Base-by-base conservation (phyloP, 1,140 invertebrate genomes). In the Lanistes nyassanus region DNA sequence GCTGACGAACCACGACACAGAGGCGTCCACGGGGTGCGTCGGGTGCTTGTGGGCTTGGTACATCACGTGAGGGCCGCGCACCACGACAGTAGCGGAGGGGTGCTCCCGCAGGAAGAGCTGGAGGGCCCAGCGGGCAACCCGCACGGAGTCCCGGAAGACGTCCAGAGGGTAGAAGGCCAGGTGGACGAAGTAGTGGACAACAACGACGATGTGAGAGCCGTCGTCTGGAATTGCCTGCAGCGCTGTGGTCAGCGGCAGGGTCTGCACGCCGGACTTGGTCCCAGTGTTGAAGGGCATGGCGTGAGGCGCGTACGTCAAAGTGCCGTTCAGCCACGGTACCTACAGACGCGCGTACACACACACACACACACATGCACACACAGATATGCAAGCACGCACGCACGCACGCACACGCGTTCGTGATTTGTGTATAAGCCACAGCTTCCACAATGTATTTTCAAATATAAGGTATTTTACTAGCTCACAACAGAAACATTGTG, bases 151-250 rank as follows among this genome's bases (percentile, higher is more conserved):
- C 53, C 70, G 34, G 70, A 72, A 62, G 19, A 29, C 21, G 36
- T 19, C n/a, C 4, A 72, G 16, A 3, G 70, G 70, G 36, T 60
- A 72, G 56, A 62, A 72, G 36, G 19, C 34, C n/a, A 72, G 36
- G 70, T 72, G 70, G 21, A 72, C 26, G 51, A 37, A 72, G 70
- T 62, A 72, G 56, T 72, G 70, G 29, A 72, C 31, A 16, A 72
- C 34, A 36, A 72, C 36, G 53, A 72, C 23, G 55, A 42, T 42
- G 34, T 23, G 19, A 36, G 13, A 37, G 36, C 26, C 21, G 5
- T n/a, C 16, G 7, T 29, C 16, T 1, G 36, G 70, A 37, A n/a
- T 60, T 19, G 3, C 23, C 21, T 19, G 11, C 21, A 29, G 60
- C 13, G 16, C 31, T 2, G 4, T 42, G 70, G 3, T 21, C 19